These are phyloP conservation scores for Leucopsar rothschildi DNA, from an alignment of 2,113 vertebrate genomes.

Conservation along the genomic window DNA sequence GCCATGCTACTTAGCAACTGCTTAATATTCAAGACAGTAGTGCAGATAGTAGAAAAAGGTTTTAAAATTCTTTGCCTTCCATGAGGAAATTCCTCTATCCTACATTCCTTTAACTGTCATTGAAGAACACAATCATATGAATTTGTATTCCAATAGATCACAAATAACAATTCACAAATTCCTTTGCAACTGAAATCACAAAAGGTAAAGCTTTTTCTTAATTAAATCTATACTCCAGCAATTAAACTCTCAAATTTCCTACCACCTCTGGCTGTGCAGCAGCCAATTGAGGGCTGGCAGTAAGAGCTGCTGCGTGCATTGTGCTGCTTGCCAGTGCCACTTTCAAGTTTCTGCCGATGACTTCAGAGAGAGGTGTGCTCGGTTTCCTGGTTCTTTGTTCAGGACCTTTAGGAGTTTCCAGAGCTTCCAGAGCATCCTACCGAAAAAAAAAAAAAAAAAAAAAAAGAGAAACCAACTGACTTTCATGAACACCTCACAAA, in stretches of 20 bases:
- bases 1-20: background rate
- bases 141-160: background rate
- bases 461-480: background rate
- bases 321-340: conserved; percentile 88
- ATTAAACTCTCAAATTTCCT: background rate
- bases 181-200: background rate
- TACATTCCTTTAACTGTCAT: background rate
- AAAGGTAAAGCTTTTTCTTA: background rate
- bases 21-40: background rate
- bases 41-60: background rate
- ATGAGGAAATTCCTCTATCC: background rate
- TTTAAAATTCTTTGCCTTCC: background rate
- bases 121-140: background rate
- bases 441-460: background rate
- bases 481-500: background rate
- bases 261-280: conserved; percentile 47
- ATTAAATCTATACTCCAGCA: background rate
- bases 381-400: conserved; percentile 65
- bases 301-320: conserved; percentile 64
- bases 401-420: conserved; percentile 82
- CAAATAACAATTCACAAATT: background rate
- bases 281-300: conserved; percentile 83
- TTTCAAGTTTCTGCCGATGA: conserved; percentile 87
- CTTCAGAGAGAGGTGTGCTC: conserved; percentile 89
- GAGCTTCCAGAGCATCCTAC: conserved; percentile 86